These are phyloP conservation scores for Mormyrops attenuatus DNA, from an alignment of 2,797 vertebrate genomes.

Conservation along the genomic window DNA sequence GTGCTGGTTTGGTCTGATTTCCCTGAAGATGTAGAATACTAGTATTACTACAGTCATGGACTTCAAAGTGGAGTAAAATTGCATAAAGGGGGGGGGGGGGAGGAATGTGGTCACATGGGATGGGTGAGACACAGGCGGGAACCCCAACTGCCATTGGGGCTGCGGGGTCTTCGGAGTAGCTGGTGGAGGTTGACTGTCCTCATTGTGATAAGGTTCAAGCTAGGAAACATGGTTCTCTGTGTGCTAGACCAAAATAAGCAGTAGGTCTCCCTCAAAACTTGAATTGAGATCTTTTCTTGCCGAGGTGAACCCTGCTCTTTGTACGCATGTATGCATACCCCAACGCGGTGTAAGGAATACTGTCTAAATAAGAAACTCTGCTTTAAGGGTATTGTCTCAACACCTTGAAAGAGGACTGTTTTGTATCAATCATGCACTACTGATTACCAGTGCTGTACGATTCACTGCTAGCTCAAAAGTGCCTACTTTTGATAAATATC, in stretches of 20 bases:
- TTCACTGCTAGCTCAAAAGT: conserved; percentile 53
- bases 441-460: conserved; percentile 39
- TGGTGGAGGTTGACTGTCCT: not conserved
- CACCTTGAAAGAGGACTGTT: not conserved
- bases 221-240: not conserved
- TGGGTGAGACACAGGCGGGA: not conserved
- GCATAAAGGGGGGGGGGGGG: not conserved
- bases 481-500: conserved; percentile 56
- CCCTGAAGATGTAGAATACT: not conserved
- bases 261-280: not conserved
- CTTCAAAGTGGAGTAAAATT: not conserved
- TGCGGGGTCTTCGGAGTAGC: not conserved
- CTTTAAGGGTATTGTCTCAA: not conserved
- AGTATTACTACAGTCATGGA: not conserved
- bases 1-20: not conserved
- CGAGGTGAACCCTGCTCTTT: not conserved
- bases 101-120: not conserved
- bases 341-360: not conserved
- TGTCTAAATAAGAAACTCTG: not conserved
- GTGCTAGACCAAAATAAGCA: conserved; percentile 2
- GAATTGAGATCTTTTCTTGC: not conserved
- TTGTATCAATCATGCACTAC: conserved; percentile 18
- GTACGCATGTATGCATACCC: conserved; percentile 15
- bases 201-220: not conserved
- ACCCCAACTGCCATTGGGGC: not conserved